Evolutionary conservation across 2,113 vertebrate genomes (phyloP).

Genomic region (Nannospalax galili): DNA sequence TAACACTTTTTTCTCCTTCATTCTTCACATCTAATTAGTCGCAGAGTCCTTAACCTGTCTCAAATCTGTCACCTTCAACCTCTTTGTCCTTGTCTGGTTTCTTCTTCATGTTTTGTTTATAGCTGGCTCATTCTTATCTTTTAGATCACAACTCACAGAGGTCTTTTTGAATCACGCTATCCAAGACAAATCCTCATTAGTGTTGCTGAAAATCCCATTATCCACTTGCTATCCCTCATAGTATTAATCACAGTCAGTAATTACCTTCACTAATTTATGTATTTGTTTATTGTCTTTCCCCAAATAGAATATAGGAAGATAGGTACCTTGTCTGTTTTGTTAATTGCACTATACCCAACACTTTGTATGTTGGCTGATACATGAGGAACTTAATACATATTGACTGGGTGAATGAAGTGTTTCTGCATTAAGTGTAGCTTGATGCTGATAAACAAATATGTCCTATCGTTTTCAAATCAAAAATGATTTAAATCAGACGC

Average conservation of each 20-base stretch:
- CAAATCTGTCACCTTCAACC: background rate
- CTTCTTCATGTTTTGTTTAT: background rate
- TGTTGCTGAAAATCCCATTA: background rate
- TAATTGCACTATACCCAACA: background rate
- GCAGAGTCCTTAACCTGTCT: background rate
- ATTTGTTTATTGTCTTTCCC: slow-evolving; percentile 9
- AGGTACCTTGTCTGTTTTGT: background rate
- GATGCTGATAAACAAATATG: slow-evolving; percentile 8
- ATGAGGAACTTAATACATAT: background rate
- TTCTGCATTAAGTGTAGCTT: slow-evolving; percentile 10
- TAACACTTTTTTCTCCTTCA: background rate
- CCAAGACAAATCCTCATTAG: background rate
- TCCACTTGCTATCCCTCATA: background rate
- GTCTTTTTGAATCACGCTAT: background rate
- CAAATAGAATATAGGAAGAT: background rate
- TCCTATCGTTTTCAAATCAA: background rate
- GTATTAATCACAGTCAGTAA: background rate
- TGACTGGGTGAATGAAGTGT: background rate
- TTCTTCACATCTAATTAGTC: background rate
- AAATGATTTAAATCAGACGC: slow-evolving; percentile 20
- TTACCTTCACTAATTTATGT: background rate
- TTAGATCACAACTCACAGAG: background rate
- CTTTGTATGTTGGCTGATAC: background rate
- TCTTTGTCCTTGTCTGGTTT: background rate
- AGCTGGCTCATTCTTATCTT: background rate